A percentile compares a stretch with the other conserved stretches of the same genome.
Evolutionary conservation across 2,797 vertebrate genomes (phyloP).

Genomic region (Strix occidentalis): DNA sequence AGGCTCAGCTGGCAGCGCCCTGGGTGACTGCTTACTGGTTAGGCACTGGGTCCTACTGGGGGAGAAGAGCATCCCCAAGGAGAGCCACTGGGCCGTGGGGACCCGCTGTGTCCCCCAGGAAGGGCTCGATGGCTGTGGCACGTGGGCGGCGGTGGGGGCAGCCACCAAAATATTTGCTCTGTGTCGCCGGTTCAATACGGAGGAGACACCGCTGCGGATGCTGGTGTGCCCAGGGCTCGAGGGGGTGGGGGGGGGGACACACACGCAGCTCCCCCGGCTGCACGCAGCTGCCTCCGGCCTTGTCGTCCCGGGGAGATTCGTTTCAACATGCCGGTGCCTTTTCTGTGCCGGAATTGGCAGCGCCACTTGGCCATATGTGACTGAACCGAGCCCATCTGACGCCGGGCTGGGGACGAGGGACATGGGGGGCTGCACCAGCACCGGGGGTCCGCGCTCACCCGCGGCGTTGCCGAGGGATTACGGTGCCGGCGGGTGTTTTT

Average conservation of each 20-base stretch:
- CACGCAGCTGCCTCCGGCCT: not conserved
- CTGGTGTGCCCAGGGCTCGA: not conserved
- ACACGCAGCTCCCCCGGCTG: not conserved
- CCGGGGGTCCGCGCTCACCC: rapidly evolving
- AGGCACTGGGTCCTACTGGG: not conserved
- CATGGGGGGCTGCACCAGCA: not conserved
- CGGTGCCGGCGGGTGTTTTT: rapidly evolving
- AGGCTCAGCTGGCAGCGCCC: rapidly evolving
- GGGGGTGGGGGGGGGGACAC: too few relatives aligned
- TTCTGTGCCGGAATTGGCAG: not conserved
- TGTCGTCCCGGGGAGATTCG: rapidly evolving
- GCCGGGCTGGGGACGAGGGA: not conserved
- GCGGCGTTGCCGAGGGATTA: rapidly evolving
- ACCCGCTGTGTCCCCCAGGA: rapidly evolving
- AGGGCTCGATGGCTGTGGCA: rapidly evolving
- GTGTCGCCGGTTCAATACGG: rapidly evolving
- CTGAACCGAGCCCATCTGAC: not conserved
- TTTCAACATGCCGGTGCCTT: rapidly evolving
- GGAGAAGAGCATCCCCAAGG: not conserved
- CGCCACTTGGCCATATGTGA: not conserved
- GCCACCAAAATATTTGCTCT: not conserved
- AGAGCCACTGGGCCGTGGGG: not conserved
- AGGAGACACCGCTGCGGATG: not conserved
- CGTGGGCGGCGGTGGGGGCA: rapidly evolving
- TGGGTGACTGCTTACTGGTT: rapidly evolving